Percentiles rank a stretch among this genome's conserved stretches.
These are phyloP conservation scores for Datnioides undecimradiatus DNA, from an alignment of 2,113 vertebrate species.

Conservation along the genomic window DNA sequence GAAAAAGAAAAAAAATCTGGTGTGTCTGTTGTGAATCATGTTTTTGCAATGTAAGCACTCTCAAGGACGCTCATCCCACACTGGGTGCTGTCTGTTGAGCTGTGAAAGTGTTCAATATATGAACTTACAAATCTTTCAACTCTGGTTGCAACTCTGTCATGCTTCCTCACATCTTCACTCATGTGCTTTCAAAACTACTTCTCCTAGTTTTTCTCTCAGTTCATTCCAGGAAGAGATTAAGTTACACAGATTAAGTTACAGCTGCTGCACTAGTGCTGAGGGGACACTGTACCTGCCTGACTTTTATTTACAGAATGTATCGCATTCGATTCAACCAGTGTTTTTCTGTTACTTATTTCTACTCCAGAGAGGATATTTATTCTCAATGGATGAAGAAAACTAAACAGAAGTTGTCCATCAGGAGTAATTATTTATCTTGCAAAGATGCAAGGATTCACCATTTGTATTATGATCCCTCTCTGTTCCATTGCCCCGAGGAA, in stretches of 20 bases:
- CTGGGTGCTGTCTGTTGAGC: background rate
- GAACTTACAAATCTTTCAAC: background rate
- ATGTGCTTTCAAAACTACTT: background rate
- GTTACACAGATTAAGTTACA: too few species aligned
- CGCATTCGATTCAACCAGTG: background rate
- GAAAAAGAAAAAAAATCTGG: background rate
- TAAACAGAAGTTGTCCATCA: background rate
- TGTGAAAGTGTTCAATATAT: background rate
- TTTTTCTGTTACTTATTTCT: background rate
- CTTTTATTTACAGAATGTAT: background rate
- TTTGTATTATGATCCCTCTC: background rate
- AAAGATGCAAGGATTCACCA: too few species aligned
- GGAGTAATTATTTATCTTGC: too few species aligned
- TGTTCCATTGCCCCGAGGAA: background rate
- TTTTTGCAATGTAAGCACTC: constrained; percentile 1
- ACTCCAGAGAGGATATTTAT: background rate
- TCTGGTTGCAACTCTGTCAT: too few species aligned
- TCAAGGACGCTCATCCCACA: constrained; percentile 3
- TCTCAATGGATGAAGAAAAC: background rate
- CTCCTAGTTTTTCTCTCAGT: background rate
- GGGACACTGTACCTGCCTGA: background rate
- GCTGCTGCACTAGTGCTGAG: background rate
- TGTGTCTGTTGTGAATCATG: background rate
- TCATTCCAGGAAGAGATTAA: too few species aligned
- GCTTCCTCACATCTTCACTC: background rate